phyloP scores from a whole-genome alignment of 2,113 vertebrate species.

The Tringa solitaria region DNA sequence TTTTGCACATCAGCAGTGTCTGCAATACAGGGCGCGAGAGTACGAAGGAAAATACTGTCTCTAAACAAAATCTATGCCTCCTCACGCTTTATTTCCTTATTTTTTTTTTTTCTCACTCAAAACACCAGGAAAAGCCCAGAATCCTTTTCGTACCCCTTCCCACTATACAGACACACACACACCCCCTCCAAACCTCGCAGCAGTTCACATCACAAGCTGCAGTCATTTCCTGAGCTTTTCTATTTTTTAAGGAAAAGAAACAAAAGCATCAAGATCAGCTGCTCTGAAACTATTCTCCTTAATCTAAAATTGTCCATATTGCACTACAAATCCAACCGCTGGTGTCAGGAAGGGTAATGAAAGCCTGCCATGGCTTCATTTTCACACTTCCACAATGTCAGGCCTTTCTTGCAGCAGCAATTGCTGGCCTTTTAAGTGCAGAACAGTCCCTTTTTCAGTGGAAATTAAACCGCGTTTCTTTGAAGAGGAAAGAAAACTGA shows the following conservation, averaged over 20 bases:
- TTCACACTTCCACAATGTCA: background rate
- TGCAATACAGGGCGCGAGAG: constrained; percentile 14
- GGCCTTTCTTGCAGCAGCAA: background rate
- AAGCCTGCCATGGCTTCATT: background rate
- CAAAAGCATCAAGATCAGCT: background rate
- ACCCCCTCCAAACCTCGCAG: background rate
- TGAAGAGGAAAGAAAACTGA: background rate
- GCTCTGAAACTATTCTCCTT: background rate
- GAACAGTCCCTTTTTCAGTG: background rate
- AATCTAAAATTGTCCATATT: background rate
- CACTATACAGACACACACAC: background rate
- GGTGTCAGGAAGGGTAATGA: background rate
- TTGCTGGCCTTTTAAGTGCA: background rate
- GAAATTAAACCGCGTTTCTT: background rate
- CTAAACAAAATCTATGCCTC: constrained; percentile 39
- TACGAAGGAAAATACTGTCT: constrained; percentile 12
- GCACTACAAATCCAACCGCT: background rate
- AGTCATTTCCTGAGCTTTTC: background rate
- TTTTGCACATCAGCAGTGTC: constrained; percentile 47
- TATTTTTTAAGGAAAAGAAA: background rate
- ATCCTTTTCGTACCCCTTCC: background rate
- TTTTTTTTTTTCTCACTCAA: background rate
- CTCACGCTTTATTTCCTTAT: constrained; percentile 7
- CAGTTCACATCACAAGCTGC: background rate
- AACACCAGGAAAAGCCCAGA: background rate